Percentiles rank a stretch among this genome's conserved stretches.
phyloP scores from a whole-genome alignment of 1,140 invertebrate genomes.

The Drosophila subobscura region DNA sequence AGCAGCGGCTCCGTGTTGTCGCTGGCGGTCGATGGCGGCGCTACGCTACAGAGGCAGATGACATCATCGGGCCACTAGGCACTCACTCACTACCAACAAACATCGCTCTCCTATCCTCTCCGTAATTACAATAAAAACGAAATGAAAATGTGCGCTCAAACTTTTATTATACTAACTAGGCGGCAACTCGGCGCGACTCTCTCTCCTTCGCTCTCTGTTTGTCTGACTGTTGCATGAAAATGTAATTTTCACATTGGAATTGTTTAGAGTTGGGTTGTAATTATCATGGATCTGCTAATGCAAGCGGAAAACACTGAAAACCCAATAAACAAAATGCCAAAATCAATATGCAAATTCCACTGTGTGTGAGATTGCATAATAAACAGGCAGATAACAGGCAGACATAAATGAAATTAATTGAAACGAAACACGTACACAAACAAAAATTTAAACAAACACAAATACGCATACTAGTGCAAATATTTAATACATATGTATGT shows the following conservation, averaged over 20 bases:
- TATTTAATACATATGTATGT: not conserved
- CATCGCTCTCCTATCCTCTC: slow-evolving; percentile 57
- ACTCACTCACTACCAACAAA: slow-evolving; percentile 8
- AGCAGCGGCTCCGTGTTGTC: slow-evolving; percentile 20
- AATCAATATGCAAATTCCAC: slow-evolving; percentile 67
- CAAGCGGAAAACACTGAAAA: slow-evolving; percentile 40
- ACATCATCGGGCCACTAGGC: slow-evolving; percentile 61
- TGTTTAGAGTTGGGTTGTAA: slow-evolving; percentile 38
- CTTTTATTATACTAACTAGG: slow-evolving; percentile 51
- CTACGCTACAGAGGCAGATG: slow-evolving; percentile 47
- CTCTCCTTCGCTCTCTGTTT: not conserved
- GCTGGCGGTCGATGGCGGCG: slow-evolving; percentile 35
- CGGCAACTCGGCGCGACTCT: slow-evolving; percentile 11
- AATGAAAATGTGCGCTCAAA: slow-evolving; percentile 57
- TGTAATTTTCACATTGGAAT: slow-evolving; percentile 40
- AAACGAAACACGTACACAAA: slow-evolving; percentile 50
- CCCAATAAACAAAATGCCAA: slow-evolving; percentile 74
- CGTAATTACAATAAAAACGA: slow-evolving; percentile 72
- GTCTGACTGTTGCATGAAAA: slow-evolving; percentile 54
- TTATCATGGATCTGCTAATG: slow-evolving; percentile 55
- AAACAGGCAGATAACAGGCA: slow-evolving; percentile 45
- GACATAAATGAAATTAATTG: slow-evolving; percentile 70
- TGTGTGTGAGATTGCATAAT: slow-evolving; percentile 72
- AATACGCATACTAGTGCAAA: not conserved
- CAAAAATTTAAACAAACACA: slow-evolving; percentile 51